phyloP scores from a whole-genome alignment of 2,113 vertebrate genomes.

The Archocentrus centrarchus region DNA sequence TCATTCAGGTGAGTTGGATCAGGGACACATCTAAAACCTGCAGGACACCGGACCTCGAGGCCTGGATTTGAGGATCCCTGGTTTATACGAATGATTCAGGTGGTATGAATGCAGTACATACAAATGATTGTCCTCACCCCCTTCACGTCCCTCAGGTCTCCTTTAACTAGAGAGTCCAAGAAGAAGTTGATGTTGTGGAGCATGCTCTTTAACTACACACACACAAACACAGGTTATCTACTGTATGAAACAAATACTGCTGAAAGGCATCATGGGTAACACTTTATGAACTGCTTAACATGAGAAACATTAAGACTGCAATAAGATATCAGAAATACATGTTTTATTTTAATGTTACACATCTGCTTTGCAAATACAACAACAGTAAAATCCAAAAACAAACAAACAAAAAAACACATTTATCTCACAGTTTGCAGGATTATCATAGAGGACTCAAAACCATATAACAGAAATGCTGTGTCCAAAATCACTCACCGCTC shows the following conservation, averaged over 20 bases:
- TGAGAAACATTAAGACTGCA: neutral
- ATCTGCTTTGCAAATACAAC: too few species aligned
- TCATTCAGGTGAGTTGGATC: too few species aligned
- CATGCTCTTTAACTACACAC: slow-evolving; percentile 72
- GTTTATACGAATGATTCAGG: neutral
- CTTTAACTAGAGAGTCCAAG: slow-evolving; percentile 75
- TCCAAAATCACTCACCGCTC: neutral
- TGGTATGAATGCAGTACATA: neutral
- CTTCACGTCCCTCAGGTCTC: slow-evolving; percentile 74
- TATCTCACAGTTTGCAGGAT: neutral
- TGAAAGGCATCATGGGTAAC: neutral
- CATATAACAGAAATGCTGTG: neutral
- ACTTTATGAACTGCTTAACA: neutral
- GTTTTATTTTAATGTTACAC: too few species aligned
- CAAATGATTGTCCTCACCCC: slow-evolving; percentile 56
- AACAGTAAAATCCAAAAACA: too few species aligned
- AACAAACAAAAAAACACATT: too few species aligned
- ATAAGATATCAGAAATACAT: too few species aligned
- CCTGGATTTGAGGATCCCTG: too few species aligned
- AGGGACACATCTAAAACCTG: too few species aligned
- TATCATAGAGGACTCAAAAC: neutral
- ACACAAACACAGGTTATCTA: neutral
- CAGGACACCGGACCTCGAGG: too few species aligned
- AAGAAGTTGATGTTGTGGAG: slow-evolving; percentile 78
- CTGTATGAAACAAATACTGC: neutral